These are phyloP conservation scores for Acrocephalus kingi DNA, from an alignment of 2,113 vertebrate species.

Conservation along the genomic window DNA sequence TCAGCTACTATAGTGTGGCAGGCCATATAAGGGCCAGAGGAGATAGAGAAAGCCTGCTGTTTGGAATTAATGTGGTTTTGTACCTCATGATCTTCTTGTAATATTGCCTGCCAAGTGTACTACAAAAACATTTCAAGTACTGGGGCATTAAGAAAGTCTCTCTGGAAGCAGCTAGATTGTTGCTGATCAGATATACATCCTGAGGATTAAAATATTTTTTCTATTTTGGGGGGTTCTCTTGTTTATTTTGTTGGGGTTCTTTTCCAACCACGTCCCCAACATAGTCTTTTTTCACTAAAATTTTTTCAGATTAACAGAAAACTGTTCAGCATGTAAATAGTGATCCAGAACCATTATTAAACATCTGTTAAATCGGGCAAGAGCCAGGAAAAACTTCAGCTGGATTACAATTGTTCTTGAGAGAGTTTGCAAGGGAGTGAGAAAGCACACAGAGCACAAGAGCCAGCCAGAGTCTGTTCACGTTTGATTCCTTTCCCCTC, in stretches of 20 bases:
- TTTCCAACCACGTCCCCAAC: background rate
- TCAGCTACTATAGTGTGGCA: background rate
- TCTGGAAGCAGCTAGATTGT: background rate
- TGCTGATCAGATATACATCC: background rate
- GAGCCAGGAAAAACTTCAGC: conserved; percentile 53
- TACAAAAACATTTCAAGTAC: conserved; percentile 21
- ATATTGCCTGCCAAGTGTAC: conserved; percentile 10
- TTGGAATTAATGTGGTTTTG: background rate
- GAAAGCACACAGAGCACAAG: background rate
- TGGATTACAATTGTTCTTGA: conserved; percentile 41
- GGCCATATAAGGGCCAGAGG: background rate
- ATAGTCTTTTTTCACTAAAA: background rate
- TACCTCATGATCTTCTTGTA: background rate
- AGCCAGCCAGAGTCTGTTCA: conserved; percentile 8
- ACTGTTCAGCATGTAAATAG: background rate
- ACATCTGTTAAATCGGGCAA: conserved; percentile 28
- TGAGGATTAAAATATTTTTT: background rate
- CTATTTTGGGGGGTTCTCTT: background rate
- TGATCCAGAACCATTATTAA: conserved; percentile 31
- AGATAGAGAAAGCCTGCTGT: background rate
- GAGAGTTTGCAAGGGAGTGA: conserved; percentile 9
- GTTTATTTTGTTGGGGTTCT: fast-evolving
- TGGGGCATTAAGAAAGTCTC: background rate
- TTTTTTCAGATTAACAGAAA: background rate
- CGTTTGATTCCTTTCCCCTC: background rate